Conservation (phyloP, 2,797 vertebrate species). For the Danionella dracula region DNA sequence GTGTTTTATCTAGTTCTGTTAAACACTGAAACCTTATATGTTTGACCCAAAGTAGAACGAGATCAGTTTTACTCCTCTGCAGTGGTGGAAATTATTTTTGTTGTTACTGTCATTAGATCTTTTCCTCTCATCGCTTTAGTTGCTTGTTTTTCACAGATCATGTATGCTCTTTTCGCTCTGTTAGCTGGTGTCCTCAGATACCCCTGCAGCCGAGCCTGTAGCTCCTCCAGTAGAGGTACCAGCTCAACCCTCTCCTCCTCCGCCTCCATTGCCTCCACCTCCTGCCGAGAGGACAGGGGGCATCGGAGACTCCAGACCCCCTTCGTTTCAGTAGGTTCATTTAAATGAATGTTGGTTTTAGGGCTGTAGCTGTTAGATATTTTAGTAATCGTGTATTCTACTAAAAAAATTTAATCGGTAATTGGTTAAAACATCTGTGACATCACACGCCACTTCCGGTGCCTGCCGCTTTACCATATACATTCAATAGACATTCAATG, state of each 20-base stretch:
- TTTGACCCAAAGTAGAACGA: conserved; percentile 17
- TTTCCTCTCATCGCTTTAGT: conserved; percentile 4
- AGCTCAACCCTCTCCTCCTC: conserved; percentile 74
- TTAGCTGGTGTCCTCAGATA: conserved; percentile 84
- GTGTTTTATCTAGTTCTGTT: background rate
- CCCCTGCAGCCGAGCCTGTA: conserved; percentile 60
- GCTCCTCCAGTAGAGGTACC: conserved; percentile 65
- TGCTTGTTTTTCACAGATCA: background rate
- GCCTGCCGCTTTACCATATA: too few relatives aligned
- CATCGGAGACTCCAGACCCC: conserved; percentile 87
- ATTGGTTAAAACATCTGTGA: too few relatives aligned
- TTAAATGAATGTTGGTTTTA: background rate
- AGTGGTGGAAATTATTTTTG: background rate
- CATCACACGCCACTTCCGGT: too few relatives aligned
- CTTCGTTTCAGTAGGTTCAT: conserved; percentile 85
- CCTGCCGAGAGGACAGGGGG: conserved; percentile 83
- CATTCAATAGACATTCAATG: too few relatives aligned
- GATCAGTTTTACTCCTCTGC: conserved; percentile 1
- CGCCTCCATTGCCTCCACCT: conserved; percentile 78
- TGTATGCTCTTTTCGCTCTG: background rate
- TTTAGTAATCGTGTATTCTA: too few relatives aligned
- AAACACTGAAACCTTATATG: conserved; percentile 30
- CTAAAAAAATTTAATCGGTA: too few relatives aligned
- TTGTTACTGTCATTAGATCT: conserved; percentile 11
- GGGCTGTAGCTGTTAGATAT: too few relatives aligned